Base-by-base conservation (phyloP, 2,113 vertebrate species). In the Chloebia gouldiae region DNA sequence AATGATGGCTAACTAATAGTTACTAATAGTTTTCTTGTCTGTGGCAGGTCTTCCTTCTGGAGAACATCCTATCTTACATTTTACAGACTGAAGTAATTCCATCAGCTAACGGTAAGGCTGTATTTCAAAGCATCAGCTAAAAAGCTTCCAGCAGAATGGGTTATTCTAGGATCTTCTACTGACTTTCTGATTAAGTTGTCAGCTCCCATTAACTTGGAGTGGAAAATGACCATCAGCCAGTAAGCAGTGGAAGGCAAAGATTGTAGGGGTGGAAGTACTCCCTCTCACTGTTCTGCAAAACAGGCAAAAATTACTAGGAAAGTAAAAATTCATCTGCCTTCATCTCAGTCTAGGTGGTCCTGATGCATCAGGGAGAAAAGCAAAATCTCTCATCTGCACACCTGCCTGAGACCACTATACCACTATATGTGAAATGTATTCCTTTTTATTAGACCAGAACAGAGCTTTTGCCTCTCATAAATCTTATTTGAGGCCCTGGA, bases 11-110 rank as follows among this genome's bases (percentile, higher is more conserved):
- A 77, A 97, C 37, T 73, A n/a, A n/a, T n/a, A n/a, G n/a, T n/a
- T n/a, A n/a, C n/a, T n/a, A n/a, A n/a, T 13, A 1, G 11, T 81
- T 91, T 94, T 82, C 57, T 81, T 63, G 27, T 92, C 81, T 76
- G 63, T 88, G 93, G 57, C 79, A 98, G 97, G 90, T 97, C 68
- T 97, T 95, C 6, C 93, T 93, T 97, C 95, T 95, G 91, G 90
- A 98, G 83, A 98, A 98, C 54, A 94, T 98, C 64, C 39, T 98
- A n/a, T 98, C 98, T 45, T 97, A 97, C 33, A 95, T 98, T 81
- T 96, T 98, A 80, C 97, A 96, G 93, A 97, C 96, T 50, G 98
- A 97, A 85, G 82, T 98, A 39, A 94, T 98, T 73, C 97, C 98
- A 15, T 88, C 96, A 84, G 97, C 66, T 93, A 98, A 98, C 9